Base-by-base conservation (phyloP, 2,113 vertebrate species). In the Spea bombifrons region DNA sequence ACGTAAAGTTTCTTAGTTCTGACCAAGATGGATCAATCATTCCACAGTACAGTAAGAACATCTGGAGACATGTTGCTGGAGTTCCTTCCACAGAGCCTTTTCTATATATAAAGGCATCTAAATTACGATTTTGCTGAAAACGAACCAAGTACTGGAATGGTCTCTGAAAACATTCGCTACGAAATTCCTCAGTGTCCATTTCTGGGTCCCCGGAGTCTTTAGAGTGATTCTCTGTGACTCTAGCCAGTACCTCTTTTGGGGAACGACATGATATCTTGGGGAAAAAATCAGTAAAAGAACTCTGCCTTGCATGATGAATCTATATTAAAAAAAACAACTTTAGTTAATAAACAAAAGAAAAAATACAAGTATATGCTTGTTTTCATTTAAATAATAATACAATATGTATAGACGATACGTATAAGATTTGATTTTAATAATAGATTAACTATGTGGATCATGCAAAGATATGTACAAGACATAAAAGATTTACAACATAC, bases 111-210 rank as follows among this genome's bases (percentile, higher is more conserved):
- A 96, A 99, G 0, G 0, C 9, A 78, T 97, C 96, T 65, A 99
- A 90, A 83, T 90, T 82, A 8, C 6, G 43, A 0, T 81, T 79
- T 59, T 82, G 87, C 6, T 93, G 48, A 85, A 95, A 96, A 9
- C 93, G 89, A 7, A 10, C 91, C 73, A 99, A 86, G 67, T 99
- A 99, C 72, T 99, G 97, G 86, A 93, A 99, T 0, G 97, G 93
- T 43, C 97, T 93, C 78, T 99, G 97, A 86, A 95, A 99, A 44
- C 92, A 89, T 82, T 90, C 93, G 3, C 93, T 95, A 75, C 48
- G 5, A 71, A 99, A 99, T 71, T 94, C 92, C 13, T 48, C 10
- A n/a, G 81, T 10, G 8, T 98, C 96, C 95, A 98, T 96, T 3
- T 94, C 86, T 0, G 94, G 95, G 2, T 92, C 93, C 0, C 76